Base-by-base conservation (phyloP, 2,797 vertebrate species). In the Decapterus maruadsi region DNA sequence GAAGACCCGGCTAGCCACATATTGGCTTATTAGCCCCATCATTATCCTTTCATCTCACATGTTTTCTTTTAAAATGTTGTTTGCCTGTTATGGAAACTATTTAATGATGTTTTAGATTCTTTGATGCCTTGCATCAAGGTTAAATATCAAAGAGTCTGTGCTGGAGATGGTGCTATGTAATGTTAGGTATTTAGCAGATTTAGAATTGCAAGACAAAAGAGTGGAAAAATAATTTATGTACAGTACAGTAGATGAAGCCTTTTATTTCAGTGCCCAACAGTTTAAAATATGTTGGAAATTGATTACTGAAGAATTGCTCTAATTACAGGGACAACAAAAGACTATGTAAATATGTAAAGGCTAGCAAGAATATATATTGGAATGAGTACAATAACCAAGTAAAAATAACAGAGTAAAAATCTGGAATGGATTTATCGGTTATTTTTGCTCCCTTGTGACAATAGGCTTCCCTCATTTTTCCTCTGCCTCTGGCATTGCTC, bases 41-140 rank as follows among this genome's bases (percentile, higher is more conserved):
- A 74, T 75, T 59, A 59, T 64, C 68, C 50, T 80, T 75, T 75
- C 20, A 68, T 82, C 51, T 72, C 81, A 42, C 8, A 26, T 16
- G 3, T 17, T 58, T 40, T 36, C 36, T 26, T 26, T 26, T 26
- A 1, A 3, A 26, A 20, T 42, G 26, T 4, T 48, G 31, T 68
- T 77, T 67, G 5, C 6, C 53, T 55, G 9, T 68, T 42, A 36
- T 69, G 36, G 22, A 68, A 76, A 56, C 3, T 8, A 9, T 62
- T 56, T 68, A 65, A 58, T 54, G 13, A 38, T 60, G 2, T 51
- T 51, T 45, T 45, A 69, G n/a, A 61, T 63, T 20, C 61, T 75
- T 80, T 71, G 48, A 71, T 78, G 67, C 0, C n/a, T 53, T 58
- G 13, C n/a, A 62, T 75, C 40, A 45, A 19, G n/a, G 26, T 51